Base-by-base conservation (phyloP, 2,113 vertebrate genomes). In the Phrynosoma blainvillii region DNA sequence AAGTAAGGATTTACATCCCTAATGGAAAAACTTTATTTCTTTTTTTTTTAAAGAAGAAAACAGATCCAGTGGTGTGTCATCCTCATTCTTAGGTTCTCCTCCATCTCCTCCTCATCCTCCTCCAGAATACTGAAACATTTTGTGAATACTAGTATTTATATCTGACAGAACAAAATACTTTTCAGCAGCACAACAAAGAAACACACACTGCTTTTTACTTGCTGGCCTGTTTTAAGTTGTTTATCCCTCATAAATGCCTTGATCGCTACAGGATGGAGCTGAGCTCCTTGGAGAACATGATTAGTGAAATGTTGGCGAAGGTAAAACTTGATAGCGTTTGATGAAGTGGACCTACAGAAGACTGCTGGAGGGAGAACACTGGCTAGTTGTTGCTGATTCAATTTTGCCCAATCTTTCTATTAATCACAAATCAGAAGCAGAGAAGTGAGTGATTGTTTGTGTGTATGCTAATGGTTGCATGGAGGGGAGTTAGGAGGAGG, bases 371-470 rank as follows among this genome's bases (percentile, higher is more conserved):
- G 78, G 2, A 47, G 47, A 7, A 1, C 81, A 14, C n/a, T 27
- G 75, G 36, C 70, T 88, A 1, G 10, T 82, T 16, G 73, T 80
- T 92, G 87, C 74, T 94, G 86, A 93, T 84, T 93, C 88, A 91
- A 62, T 75, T 84, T 68, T 3, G 1, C 2, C n/a, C 87, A 94
- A 91, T 95, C 68, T 89, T 87, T 13, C 0, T 7, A 83, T 88
- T 94, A 90, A 93, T 94, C 92, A 95, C 85, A 89, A 91, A 89
- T 88, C 85, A 90, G 91, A 89, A 65, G 4, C 52, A 73, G 76
- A 70, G 54, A 91, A 30, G 21, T 65, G 2, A 9, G 32, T 92
- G 85, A 92, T 84, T 88, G 77, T 47, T 5, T 47, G 7, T 81
- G 68, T 40, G 81, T 91, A 30, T 25, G 70, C 66, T 89, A 91